phyloP scores from a whole-genome alignment of 2,113 vertebrate species.

The Tyrannus savana region DNA sequence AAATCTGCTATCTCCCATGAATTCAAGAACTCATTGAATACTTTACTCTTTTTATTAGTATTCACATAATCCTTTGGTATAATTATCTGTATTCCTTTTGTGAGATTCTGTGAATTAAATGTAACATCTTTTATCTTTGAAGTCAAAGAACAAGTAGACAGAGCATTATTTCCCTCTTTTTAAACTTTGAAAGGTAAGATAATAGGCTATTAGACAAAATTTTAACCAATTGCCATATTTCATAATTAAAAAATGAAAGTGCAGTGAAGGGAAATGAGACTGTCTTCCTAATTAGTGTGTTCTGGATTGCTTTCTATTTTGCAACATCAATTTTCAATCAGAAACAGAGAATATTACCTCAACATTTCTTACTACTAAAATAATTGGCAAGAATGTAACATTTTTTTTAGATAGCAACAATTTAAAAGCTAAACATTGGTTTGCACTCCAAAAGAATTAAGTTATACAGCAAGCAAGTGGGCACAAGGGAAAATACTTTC shows the following conservation, averaged over 20 bases:
- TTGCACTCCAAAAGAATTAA: neutral
- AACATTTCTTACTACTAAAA: neutral
- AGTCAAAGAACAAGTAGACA: constrained; percentile 1
- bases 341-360: neutral
- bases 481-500: neutral
- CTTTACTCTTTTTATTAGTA: constrained; percentile 29
- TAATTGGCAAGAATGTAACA: neutral
- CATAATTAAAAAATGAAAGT: constrained; percentile 28
- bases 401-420: neutral
- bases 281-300: neutral
- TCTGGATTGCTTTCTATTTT: neutral
- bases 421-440: neutral
- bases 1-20: neutral
- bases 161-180: constrained; percentile 34
- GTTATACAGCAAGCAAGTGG: neutral
- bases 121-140: constrained; percentile 23
- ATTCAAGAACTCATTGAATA: constrained; percentile 14
- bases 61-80: constrained; percentile 28
- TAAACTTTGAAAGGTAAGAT: neutral
- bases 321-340: neutral
- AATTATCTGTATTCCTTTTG: constrained; percentile 30
- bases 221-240: constrained; percentile 6
- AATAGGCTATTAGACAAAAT: constrained; percentile 1
- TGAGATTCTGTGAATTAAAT: constrained; percentile 23
- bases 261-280: neutral